Evolutionary conservation across 2,113 vertebrate genomes (phyloP).

Genomic region (Struthio camelus): DNA sequence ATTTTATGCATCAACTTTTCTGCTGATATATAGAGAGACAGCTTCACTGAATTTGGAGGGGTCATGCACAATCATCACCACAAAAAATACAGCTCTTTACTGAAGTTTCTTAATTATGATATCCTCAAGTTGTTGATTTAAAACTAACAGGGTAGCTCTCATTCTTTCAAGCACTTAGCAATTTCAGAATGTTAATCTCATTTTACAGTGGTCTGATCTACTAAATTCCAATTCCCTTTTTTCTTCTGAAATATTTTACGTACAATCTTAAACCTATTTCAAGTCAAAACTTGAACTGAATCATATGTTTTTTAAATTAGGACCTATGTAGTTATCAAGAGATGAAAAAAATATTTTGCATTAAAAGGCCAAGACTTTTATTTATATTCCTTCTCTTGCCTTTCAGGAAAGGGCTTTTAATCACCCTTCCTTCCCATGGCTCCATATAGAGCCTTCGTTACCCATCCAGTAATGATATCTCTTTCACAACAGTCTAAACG

Average conservation of each 20-base stretch:
- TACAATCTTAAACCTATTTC: not conserved
- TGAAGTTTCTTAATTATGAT: not conserved
- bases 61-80: not conserved
- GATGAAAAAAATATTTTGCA: not conserved
- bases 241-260: not conserved
- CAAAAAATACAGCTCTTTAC: not conserved
- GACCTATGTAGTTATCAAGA: not conserved
- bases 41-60: not conserved
- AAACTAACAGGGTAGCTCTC: not conserved
- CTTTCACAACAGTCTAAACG: not conserved
- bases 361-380: not conserved
- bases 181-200: not conserved
- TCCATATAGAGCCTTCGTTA: not conserved
- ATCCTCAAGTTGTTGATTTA: not conserved
- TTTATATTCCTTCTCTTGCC: not conserved
- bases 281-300: not conserved
- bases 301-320: not conserved
- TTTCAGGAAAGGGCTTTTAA: not conserved
- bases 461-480: fast-evolving
- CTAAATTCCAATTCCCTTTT: not conserved
- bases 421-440: not conserved
- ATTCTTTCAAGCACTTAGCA: not conserved
- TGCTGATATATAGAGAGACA: not conserved
- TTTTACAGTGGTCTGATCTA: not conserved
- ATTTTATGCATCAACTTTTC: not conserved